Percentiles rank a stretch among this genome's conserved stretches.
These are phyloP conservation scores for Sebastes vulpes DNA, from an alignment of 2,797 vertebrate genomes.

Conservation along the genomic window DNA sequence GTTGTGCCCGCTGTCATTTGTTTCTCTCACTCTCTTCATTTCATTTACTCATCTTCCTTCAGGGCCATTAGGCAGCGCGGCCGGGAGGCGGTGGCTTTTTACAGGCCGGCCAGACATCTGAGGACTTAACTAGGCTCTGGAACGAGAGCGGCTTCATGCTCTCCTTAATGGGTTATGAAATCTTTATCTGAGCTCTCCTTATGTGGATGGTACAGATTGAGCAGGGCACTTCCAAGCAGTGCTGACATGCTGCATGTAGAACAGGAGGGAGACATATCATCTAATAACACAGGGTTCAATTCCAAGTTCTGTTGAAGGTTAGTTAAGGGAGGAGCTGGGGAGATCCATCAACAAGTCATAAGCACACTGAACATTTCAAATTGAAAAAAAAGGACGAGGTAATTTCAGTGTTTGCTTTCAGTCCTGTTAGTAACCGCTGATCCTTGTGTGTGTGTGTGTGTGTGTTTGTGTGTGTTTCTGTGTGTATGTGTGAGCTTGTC, in stretches of 20 bases:
- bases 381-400: neutral
- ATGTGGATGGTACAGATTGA: constrained; percentile 26
- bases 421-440: neutral
- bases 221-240: constrained; percentile 12
- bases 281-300: constrained; percentile 14
- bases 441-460: neutral
- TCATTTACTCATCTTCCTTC: constrained; percentile 59
- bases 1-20: constrained; percentile 32
- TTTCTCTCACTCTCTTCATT: constrained; percentile 56
- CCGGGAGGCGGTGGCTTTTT: constrained; percentile 28
- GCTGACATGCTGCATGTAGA: constrained; percentile 30
- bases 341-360: constrained; percentile 5
- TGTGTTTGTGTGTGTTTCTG: neutral
- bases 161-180: constrained; percentile 47
- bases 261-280: constrained; percentile 13
- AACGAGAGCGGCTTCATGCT: constrained; percentile 33
- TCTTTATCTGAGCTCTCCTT: constrained; percentile 49
- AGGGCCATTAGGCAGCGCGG: constrained; percentile 57
- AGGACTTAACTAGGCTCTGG: constrained; percentile 65
- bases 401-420: neutral
- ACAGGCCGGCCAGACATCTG: constrained; percentile 54
- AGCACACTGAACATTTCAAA: neutral
- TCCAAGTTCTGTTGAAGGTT: constrained; percentile 12
- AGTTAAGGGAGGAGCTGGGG: neutral
- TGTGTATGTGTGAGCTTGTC: constrained; percentile 1